Evolutionary conservation across 2,888 invertebrate genomes (phyloP).

Genomic region (Sylvicola cinctus): DNA sequence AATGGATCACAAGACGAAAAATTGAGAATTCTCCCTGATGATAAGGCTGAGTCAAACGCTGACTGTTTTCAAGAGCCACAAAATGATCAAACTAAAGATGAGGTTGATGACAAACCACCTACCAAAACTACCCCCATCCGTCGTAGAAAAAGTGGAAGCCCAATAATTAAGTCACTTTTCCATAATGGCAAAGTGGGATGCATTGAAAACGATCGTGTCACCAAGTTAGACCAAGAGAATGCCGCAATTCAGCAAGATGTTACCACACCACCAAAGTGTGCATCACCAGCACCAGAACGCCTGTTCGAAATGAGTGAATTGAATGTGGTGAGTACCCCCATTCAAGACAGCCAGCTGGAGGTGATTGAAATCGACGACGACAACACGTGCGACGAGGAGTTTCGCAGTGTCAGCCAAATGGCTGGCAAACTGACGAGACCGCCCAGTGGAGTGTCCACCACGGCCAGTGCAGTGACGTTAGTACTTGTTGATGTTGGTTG

Average conservation of each 20-base stretch:
- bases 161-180: slow-evolving; percentile 14
- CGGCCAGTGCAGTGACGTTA: slow-evolving; percentile 1
- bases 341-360: slow-evolving; percentile 9
- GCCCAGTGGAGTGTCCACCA: background rate
- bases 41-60: background rate
- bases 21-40: background rate
- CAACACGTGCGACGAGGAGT: background rate
- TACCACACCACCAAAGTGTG: slow-evolving; percentile 11
- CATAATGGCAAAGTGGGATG: slow-evolving; percentile 25
- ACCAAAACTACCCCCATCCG: slow-evolving; percentile 14
- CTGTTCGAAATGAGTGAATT: too few relatives aligned
- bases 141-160: slow-evolving; percentile 13
- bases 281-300: too few relatives aligned
- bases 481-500: background rate
- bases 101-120: slow-evolving; percentile 1
- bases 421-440: background rate
- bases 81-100: background rate
- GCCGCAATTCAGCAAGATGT: slow-evolving; percentile 4
- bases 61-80: too few relatives aligned
- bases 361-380: slow-evolving; percentile 3
- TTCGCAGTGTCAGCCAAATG: background rate
- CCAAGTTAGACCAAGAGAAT: slow-evolving; percentile 14
- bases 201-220: slow-evolving; percentile 11
- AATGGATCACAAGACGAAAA: background rate
- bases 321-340: slow-evolving; percentile 9